A percentile compares a stretch with the other conserved stretches of the same genome.
Evolutionary conservation across 1,140 invertebrate species (phyloP).

Genomic region (Pseudoatta argentina): DNA sequence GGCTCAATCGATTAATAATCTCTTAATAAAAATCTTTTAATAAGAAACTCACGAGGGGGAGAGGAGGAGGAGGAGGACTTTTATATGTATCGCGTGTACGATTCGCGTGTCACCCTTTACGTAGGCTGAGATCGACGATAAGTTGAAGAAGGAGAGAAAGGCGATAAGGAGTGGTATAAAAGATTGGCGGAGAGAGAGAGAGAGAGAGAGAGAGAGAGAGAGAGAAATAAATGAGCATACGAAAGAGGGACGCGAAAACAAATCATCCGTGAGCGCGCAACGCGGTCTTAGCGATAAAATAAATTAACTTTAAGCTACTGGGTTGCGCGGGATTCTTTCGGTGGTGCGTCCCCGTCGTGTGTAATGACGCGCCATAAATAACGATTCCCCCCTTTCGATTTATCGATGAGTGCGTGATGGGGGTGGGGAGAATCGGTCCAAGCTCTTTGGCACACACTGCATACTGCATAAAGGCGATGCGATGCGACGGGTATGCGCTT

Average conservation of each 20-base stretch:
- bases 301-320: slow-evolving; percentile 81
- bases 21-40: background rate
- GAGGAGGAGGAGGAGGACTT: no score
- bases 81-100: background rate
- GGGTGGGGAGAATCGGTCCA: background rate
- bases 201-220: slow-evolving; percentile 11
- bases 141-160: slow-evolving; percentile 1
- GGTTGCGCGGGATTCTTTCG: slow-evolving; percentile 71
- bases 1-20: background rate
- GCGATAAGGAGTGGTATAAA: slow-evolving; percentile 11
- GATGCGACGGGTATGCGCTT: slow-evolving; percentile 11
- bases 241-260: slow-evolving; percentile 54
- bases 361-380: slow-evolving; percentile 81
- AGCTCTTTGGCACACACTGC: slow-evolving; percentile 9
- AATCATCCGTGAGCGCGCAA: slow-evolving; percentile 69
- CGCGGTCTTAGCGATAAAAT: slow-evolving; percentile 77
- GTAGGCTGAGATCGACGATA: background rate
- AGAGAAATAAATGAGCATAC: slow-evolving; percentile 57
- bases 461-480: slow-evolving; percentile 57
- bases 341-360: slow-evolving; percentile 56
- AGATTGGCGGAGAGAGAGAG: slow-evolving; percentile 32
- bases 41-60: background rate
- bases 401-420: slow-evolving; percentile 66
- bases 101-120: slow-evolving; percentile 56
- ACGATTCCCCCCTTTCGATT: slow-evolving; percentile 75